Evolutionary conservation across 2,113 vertebrate species (phyloP), one percentile per base, ranked within the genome.

Genomic region (Eudorcas thomsonii): DNA sequence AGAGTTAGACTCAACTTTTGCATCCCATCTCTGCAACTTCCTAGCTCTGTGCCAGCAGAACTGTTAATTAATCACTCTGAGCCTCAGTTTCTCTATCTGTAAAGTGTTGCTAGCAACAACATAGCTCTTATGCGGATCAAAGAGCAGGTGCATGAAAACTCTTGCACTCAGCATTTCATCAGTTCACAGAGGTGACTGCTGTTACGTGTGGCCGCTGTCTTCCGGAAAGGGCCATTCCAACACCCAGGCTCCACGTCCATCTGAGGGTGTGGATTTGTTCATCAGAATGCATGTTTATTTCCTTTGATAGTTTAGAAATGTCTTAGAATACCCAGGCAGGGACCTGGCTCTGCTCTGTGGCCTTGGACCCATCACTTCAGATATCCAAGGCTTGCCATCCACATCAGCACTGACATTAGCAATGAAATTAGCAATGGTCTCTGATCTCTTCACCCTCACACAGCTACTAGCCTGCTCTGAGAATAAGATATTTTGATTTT

Each of bases 301-400:
- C 45, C 23, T 50, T 67, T 71, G 52, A n/a, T 52, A n/a, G 77
- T 83, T 54, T 23, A 10, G 13, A 74, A 13, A 21, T 10, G 28
- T 15, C n/a, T n/a, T 6, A 28, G 57, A 33, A 57, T 19, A 15
- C 39, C 14, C 3, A 3, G 78, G 26, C 33, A 39, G 50, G 4
- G 10, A 5, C 26, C 14, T 10, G 14, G 52, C 25, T 54, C 48
- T 39, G 64, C 64, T 26, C 17, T 3, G 26, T 8, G 55, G 15
- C 30, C 48, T 15, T 25, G 5, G n/a, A 8, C 12, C 33, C 9
- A 0, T 28, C 25, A 1, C 8, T 59, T n/a, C 3, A 48, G 23
- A 6, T 39, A 7, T 52, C 13, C 2, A 2, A 23, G 71, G 71
- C 11, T 36, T n/a, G 57, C 28, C 15, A 52, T 43, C 59, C 11